These are phyloP conservation scores for Salarias fasciatus DNA, from an alignment of 2,797 vertebrate genomes.

Conservation along the genomic window DNA sequence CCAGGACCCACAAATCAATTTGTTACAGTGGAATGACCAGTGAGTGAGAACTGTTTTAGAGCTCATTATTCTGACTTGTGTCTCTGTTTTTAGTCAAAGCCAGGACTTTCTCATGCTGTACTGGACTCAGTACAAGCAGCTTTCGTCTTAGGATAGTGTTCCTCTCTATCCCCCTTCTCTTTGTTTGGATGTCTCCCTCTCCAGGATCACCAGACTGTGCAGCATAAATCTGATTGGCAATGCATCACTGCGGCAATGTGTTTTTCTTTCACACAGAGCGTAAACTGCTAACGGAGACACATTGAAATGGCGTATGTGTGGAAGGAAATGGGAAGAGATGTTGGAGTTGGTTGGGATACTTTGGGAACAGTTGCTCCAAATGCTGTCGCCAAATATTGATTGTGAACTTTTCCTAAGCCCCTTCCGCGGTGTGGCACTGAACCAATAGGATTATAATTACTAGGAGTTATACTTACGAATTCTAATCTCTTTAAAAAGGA, in stretches of 20 bases:
- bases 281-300: constrained; percentile 55
- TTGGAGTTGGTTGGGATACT: constrained; percentile 24
- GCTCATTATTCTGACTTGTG: constrained; percentile 49
- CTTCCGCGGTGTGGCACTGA: neutral
- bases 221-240: constrained; percentile 71
- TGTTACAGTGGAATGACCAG: constrained; percentile 34
- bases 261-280: constrained; percentile 59
- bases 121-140: constrained; percentile 45
- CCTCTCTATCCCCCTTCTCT: constrained; percentile 39
- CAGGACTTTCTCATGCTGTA: constrained; percentile 43
- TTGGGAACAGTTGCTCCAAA: constrained; percentile 16
- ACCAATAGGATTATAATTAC: neutral
- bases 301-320: constrained; percentile 43
- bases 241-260: constrained; percentile 62
- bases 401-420: constrained; percentile 5
- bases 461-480: neutral
- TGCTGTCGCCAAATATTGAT: constrained; percentile 2
- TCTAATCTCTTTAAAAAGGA: no score
- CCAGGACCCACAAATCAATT: constrained; percentile 31
- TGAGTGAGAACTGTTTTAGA: constrained; percentile 44
- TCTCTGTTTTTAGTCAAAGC: constrained; percentile 51
- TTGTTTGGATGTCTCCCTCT: constrained; percentile 61
- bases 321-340: constrained; percentile 33
- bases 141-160: constrained; percentile 34
- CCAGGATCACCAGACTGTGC: constrained; percentile 62